Percentiles rank a stretch among this genome's conserved stretches.
phyloP scores from a whole-genome alignment of 2,888 invertebrate genomes.

The Hemaris fuciformis region DNA sequence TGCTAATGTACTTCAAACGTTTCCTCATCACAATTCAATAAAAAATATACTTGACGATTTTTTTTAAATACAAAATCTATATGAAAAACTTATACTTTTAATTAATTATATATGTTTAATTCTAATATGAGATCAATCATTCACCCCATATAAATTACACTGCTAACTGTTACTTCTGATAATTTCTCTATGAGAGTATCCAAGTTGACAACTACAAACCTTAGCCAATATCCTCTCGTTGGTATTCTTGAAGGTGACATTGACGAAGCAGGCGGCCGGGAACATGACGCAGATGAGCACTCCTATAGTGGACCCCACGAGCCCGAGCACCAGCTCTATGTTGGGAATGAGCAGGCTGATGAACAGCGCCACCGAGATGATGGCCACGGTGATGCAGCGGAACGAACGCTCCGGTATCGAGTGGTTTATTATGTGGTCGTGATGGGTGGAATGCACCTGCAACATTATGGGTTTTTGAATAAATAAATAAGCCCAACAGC shows the following conservation, averaged over 20 bases:
- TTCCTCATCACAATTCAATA: no score
- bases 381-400: conserved; percentile 89
- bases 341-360: conserved; percentile 95
- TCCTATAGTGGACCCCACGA: conserved; percentile 97
- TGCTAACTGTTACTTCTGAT: no score
- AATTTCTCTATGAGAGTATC: no score
- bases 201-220: conserved; percentile 76
- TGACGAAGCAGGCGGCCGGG: conserved; percentile 94
- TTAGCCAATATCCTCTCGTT: conserved; percentile 92
- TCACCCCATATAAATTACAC: no score
- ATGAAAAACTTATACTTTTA: no score
- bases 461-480: no score
- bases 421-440: conserved; percentile 82
- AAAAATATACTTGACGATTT: no score
- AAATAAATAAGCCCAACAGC: no score
- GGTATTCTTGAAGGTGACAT: conserved; percentile 90
- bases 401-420: conserved; percentile 93
- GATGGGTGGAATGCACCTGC: conserved; percentile 84
- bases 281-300: conserved; percentile 95
- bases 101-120: no score
- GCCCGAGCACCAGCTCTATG: conserved; percentile 95
- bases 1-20: no score
- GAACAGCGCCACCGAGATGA: conserved; percentile 88
- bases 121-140: no score
- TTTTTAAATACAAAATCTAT: no score